These are phyloP conservation scores for Pocillopora damicornis DNA, from an alignment of 64 coral and sea anemone genomes.

Conservation along the genomic window DNA sequence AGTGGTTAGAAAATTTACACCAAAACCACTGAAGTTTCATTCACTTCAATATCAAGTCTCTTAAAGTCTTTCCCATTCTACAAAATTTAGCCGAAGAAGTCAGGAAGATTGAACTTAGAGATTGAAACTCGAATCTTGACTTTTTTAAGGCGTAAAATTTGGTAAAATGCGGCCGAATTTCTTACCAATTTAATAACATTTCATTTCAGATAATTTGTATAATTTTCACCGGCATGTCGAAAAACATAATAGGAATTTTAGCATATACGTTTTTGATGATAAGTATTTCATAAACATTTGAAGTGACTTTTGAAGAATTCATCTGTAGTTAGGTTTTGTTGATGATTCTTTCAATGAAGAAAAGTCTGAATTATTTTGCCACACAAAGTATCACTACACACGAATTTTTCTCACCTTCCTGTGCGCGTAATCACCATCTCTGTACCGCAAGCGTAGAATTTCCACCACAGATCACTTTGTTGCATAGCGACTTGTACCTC, in stretches of 20 bases:
- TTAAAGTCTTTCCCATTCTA: background rate
- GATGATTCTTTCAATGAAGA: background rate
- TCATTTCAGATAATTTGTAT: constrained; percentile 32
- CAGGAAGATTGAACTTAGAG: background rate
- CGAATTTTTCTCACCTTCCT: constrained; percentile 69
- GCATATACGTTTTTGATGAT: background rate
- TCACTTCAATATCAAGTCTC: background rate
- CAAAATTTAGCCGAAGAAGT: background rate
- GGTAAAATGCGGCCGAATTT: constrained; percentile 26
- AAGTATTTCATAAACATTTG: constrained; percentile 20
- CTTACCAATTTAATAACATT: constrained; percentile 29
- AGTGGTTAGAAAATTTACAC: constrained; percentile 46
- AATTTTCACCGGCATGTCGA: constrained; percentile 24
- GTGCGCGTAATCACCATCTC: constrained; percentile 94
- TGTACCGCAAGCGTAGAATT: constrained; percentile 86
- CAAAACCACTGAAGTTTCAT: constrained; percentile 35
- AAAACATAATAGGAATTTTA: constrained; percentile 17
- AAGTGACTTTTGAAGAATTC: constrained; percentile 29
- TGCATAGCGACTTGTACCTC: constrained; percentile 88
- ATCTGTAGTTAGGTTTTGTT: background rate
- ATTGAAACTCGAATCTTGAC: background rate
- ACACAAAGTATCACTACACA: background rate
- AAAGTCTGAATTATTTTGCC: background rate
- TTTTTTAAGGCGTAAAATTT: constrained; percentile 3
- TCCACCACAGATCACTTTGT: constrained; percentile 94